Percentiles rank a stretch among this genome's conserved stretches.
phyloP scores from a whole-genome alignment of 2,113 vertebrate species.

The Myotis davidii region DNA sequence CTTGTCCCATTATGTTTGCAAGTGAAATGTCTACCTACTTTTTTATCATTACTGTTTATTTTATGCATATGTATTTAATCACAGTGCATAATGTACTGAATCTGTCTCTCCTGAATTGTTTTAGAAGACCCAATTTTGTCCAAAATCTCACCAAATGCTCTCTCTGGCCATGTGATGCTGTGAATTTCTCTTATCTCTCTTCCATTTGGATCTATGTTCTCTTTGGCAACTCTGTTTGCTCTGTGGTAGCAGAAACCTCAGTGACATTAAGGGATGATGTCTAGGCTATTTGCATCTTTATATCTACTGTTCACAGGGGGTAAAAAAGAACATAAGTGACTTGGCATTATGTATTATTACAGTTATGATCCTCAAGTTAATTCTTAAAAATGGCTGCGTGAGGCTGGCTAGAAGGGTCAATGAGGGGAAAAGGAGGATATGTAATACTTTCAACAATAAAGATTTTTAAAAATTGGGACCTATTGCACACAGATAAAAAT shows the following conservation, averaged over 20 bases:
- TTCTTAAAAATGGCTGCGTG: neutral
- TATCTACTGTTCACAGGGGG: conserved; percentile 28
- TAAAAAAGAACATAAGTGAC: neutral
- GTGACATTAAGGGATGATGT: neutral
- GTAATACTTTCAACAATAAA: no score
- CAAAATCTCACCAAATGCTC: neutral
- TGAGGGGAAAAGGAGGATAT: no score
- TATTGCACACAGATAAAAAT: neutral
- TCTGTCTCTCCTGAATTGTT: neutral
- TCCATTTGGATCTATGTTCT: conserved; percentile 19
- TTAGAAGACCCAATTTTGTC: neutral
- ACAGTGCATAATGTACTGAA: neutral
- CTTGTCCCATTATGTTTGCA: neutral
- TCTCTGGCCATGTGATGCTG: neutral
- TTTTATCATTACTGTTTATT: conserved; percentile 26
- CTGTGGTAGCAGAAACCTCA: conserved; percentile 35
- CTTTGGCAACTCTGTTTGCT: conserved; percentile 33
- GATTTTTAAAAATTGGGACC: neutral
- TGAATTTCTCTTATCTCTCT: neutral
- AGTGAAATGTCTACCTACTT: neutral
- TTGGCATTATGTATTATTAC: neutral
- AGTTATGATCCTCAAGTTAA: neutral
- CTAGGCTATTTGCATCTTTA: conserved; percentile 57
- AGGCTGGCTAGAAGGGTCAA: no score
- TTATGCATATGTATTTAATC: neutral